Evolutionary conservation across 35 echinoderm and acorn worm species (phyloP), one percentile per base, ranked within the genome.

Genomic region (Apostichopus californicus): DNA sequence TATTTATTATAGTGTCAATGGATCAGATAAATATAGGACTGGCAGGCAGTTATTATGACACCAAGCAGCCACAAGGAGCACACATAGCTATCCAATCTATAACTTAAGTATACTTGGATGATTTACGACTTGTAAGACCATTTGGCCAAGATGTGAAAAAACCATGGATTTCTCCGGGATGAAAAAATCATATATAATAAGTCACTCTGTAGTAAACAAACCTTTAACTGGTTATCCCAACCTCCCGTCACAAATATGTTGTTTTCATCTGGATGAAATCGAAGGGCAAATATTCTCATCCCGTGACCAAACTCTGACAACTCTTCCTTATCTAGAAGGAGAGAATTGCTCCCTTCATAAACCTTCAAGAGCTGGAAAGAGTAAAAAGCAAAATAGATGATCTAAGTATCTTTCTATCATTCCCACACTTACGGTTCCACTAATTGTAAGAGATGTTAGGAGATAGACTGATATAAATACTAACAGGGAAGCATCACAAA

Each of bases 171-270:
- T 12, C 63, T 12, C 63, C 15, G 6, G 63, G 5, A 66, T 66
- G 63, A 6, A 66, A 66, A 66, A 8, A 66, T 66, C 15, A 66
- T 66, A 66, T 0, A 9, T 66, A 66, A 9, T 18, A 21, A 73
- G 70, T 5, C 70, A n/a, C 15, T 5, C 1, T 5, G 63, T 73
- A 61, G 1, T 9, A 46, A 77, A 70, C 21, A 81, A 53, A 98
- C 97, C 97, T 99, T 99, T 12, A 99, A 93, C 65, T 95, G 94
- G 79, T 99, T 93, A 87, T 99, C 97, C 97, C 97, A 99, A 5
- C 97, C 97, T 78, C 95, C 95, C 18, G 93, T 96, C 13, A 99
- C 88, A 94, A 99, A 96, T 73, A 99, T 93, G 17, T 91, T 79
- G 80, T 95, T 93, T 34, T 94, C 95, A 92, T 96, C 95, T 9